These are phyloP conservation scores for Pocillopora verrucosa DNA, from an alignment of 64 coral and sea anemone species.

Conservation along the genomic window DNA sequence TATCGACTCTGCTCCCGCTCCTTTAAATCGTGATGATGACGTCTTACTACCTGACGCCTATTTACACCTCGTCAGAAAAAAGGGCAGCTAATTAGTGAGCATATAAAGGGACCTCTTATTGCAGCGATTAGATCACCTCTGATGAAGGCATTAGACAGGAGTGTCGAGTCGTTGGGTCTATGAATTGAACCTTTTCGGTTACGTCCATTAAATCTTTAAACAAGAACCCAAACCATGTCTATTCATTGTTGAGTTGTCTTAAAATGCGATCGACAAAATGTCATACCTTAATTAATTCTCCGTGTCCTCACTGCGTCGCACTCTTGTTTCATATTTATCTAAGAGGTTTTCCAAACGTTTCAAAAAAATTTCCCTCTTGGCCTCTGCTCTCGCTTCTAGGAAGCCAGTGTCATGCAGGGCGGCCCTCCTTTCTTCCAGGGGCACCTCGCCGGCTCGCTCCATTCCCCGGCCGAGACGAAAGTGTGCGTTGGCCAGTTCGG, in stretches of 20 bases:
- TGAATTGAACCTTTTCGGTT: no score
- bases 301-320: constrained; percentile 7
- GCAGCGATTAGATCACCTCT: no score
- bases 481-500: constrained; percentile 25
- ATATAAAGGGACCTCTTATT: no score
- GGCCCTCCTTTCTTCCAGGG: constrained; percentile 8
- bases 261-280: neutral
- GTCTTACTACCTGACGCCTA: no score
- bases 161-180: no score
- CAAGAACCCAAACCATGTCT: no score
- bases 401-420: neutral
- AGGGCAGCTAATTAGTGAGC: no score
- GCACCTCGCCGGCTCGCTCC: neutral
- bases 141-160: no score
- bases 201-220: no score
- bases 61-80: no score
- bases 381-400: neutral
- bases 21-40: no score
- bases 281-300: constrained; percentile 6
- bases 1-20: no score
- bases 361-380: constrained; percentile 22
- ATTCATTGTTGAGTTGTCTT: neutral
- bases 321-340: constrained; percentile 15
- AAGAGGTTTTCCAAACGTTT: constrained; percentile 15
- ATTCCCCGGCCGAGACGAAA: constrained; percentile 44